These are phyloP conservation scores for Callyntrura guangdongensis DNA, from an alignment of 2,888 invertebrate species.

Conservation along the genomic window DNA sequence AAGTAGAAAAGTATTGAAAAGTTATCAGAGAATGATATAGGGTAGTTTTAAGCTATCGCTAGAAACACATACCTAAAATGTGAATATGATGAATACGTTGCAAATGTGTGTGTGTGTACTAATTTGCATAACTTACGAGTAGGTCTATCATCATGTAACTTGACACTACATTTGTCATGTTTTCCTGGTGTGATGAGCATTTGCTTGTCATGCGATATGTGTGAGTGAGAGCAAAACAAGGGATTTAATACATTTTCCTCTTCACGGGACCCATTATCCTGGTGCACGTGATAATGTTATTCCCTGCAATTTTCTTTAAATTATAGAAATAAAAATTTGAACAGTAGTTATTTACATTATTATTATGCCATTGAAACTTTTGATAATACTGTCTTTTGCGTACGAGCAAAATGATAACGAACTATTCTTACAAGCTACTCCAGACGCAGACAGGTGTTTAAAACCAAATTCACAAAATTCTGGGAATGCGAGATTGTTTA, in stretches of 20 bases:
- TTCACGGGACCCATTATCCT: conserved; percentile 37
- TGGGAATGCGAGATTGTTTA: no score
- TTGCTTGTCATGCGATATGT: conserved; percentile 62
- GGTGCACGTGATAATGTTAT: neutral
- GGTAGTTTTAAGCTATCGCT: no score
- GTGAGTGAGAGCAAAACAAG: conserved; percentile 21
- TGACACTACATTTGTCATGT: conserved; percentile 58
- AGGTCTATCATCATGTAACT: conserved; percentile 54
- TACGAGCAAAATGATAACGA: no score
- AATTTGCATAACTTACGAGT: conserved; percentile 58
- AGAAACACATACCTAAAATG: no score
- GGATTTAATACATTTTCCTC: conserved; percentile 23
- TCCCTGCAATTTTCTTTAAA: neutral
- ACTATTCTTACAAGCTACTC: no score
- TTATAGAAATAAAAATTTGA: no score
- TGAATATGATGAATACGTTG: conserved; percentile 17
- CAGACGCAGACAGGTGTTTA: no score
- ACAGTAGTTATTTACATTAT: no score
- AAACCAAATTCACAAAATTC: no score
- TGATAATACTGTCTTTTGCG: no score
- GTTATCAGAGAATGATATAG: neutral
- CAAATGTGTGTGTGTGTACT: neutral
- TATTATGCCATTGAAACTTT: no score
- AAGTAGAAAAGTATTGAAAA: conserved; percentile 54
- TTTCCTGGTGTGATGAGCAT: conserved; percentile 63